Percentiles rank a stretch among this genome's conserved stretches.
These are phyloP conservation scores for Sarcophaga variegata DNA, from an alignment of 2,888 invertebrate genomes.

Conservation along the genomic window DNA sequence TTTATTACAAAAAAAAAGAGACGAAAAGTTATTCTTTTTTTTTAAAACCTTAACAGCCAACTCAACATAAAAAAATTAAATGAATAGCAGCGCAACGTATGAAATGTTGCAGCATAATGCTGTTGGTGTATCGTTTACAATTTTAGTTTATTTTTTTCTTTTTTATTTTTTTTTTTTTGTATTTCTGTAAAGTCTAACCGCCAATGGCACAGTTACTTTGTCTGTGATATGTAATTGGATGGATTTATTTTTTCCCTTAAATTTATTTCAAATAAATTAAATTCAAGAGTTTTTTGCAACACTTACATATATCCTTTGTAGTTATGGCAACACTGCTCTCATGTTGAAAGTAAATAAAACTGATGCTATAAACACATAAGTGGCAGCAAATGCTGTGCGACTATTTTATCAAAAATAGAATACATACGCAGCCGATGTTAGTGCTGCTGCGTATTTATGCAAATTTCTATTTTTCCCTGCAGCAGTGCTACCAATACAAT, in stretches of 20 bases:
- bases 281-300: no score
- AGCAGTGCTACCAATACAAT: no score
- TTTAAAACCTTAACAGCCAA: constrained; percentile 45
- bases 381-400: no score
- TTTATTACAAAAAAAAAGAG: constrained; percentile 37
- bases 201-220: constrained; percentile 15
- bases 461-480: no score
- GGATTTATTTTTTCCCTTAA: neutral
- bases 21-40: constrained; percentile 23
- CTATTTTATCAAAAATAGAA: no score
- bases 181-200: neutral
- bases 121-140: constrained; percentile 57
- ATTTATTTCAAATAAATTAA: no score
- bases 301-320: no score
- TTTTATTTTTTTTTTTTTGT: neutral
- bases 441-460: no score
- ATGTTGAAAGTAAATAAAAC: no score
- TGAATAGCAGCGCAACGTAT: neutral
- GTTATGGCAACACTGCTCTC: no score
- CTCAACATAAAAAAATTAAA: constrained; percentile 38
- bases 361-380: no score
- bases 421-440: no score
- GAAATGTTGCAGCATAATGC: constrained; percentile 65
- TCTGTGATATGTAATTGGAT: constrained; percentile 36
- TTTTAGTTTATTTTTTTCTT: neutral